Evolutionary conservation across 2,113 vertebrate genomes (phyloP).

Genomic region (Carassius gibelio): DNA sequence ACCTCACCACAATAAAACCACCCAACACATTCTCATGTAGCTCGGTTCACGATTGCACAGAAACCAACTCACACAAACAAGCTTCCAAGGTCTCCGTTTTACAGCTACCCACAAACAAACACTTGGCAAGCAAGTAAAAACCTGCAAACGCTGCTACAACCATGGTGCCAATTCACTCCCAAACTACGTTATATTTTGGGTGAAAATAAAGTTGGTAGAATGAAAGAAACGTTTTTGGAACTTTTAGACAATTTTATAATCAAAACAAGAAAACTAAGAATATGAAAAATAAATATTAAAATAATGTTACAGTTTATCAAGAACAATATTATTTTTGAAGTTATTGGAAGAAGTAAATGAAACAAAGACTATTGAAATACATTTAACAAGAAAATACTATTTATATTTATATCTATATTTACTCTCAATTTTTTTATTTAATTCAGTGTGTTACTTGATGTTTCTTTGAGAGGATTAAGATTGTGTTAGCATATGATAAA

Average conservation of each 20-base stretch:
- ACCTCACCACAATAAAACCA: constrained; percentile 44
- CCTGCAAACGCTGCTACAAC: constrained; percentile 51
- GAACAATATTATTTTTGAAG: no score
- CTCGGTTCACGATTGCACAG: not conserved
- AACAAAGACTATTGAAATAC: not conserved
- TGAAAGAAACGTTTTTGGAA: not conserved
- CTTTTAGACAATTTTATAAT: no score
- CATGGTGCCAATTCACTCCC: constrained; percentile 68
- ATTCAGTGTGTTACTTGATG: not conserved
- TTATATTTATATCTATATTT: no score
- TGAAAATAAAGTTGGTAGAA: no score
- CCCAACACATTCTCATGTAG: constrained; percentile 39
- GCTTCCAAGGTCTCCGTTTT: constrained; percentile 5
- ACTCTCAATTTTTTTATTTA: not conserved
- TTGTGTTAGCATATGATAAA: constrained; percentile 14
- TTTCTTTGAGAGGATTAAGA: not conserved
- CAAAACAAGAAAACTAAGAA: no score
- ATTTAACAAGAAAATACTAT: no score
- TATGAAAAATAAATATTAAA: no score
- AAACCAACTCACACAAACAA: constrained; percentile 24
- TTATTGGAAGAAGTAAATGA: not conserved
- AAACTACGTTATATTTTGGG: no score
- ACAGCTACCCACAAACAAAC: constrained; percentile 32
- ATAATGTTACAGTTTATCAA: not conserved
- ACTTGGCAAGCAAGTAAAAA: not conserved